phyloP scores from a whole-genome alignment of 2,888 invertebrate genomes.

The Bugulina stolonifera region DNA sequence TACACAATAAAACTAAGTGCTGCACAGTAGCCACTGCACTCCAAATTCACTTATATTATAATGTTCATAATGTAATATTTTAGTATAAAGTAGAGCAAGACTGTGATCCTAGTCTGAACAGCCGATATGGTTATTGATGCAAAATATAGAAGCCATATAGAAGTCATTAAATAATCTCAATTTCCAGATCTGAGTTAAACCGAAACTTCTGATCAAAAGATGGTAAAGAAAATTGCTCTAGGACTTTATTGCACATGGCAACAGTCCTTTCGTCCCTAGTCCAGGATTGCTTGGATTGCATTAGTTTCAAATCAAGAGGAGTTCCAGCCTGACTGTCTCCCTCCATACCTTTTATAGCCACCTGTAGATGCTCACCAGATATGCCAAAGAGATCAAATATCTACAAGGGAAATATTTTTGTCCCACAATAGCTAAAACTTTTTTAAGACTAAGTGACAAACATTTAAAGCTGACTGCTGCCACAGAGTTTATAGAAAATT shows the following conservation, averaged over 20 bases:
- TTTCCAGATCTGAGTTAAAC: neutral
- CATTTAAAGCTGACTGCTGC: no score
- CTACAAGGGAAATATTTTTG: no score
- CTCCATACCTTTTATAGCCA: neutral
- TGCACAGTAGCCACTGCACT: no score
- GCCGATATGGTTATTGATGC: no score
- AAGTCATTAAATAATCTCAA: neutral
- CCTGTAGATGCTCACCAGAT: neutral
- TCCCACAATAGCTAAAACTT: no score
- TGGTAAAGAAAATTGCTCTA: neutral
- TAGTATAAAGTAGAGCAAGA: no score
- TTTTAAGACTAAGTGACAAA: no score
- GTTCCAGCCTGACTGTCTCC: neutral
- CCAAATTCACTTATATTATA: no score
- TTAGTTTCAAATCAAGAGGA: neutral
- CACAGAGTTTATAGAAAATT: no score
- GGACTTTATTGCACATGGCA: neutral
- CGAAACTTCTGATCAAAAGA: constrained; percentile 1
- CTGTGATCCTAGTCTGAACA: no score
- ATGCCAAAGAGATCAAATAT: neutral
- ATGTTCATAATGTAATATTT: no score
- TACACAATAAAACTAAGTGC: no score
- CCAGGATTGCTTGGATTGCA: neutral
- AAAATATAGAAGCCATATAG: neutral
- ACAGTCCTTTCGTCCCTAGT: neutral